Conservation (phyloP, 1,140 invertebrate genomes). For the Formica selysi region DNA sequence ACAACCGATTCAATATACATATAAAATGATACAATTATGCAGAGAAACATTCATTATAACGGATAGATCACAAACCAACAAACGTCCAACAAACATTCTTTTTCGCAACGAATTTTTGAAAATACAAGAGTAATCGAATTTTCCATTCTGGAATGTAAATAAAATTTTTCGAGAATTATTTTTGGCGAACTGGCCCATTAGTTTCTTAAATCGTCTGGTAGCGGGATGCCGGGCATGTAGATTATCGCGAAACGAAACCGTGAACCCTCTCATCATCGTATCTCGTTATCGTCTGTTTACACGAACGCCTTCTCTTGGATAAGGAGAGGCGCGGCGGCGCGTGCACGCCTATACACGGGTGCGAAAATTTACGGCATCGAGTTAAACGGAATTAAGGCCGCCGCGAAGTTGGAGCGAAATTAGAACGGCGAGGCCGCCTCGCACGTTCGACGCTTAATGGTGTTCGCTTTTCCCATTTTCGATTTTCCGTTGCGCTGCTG, state of each 20-base stretch:
- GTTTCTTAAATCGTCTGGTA: not conserved
- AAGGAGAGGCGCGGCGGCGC: slow-evolving; percentile 13
- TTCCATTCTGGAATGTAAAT: not conserved
- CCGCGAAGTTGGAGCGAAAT: slow-evolving; percentile 64
- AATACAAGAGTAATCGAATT: not conserved
- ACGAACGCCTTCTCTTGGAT: not conserved
- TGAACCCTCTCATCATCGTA: slow-evolving; percentile 43
- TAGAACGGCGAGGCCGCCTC: slow-evolving; percentile 54
- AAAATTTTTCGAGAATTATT: slow-evolving; percentile 12
- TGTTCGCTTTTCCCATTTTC: slow-evolving; percentile 37
- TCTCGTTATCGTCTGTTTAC: slow-evolving; percentile 68
- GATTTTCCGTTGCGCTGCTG: slow-evolving; percentile 50
- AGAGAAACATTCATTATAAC: not conserved
- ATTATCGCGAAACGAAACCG: slow-evolving; percentile 23
- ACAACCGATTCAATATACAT: not conserved
- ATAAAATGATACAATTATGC: not conserved
- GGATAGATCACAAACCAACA: not conserved
- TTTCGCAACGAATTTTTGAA: not conserved
- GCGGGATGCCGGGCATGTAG: not conserved
- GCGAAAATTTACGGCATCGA: slow-evolving; percentile 66
- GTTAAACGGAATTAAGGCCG: slow-evolving; percentile 65
- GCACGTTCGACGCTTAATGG: slow-evolving; percentile 15
- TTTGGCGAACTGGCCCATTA: not conserved
- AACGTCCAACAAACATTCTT: not conserved
- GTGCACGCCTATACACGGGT: slow-evolving; percentile 36